phyloP scores from a whole-genome alignment of 2,113 vertebrate species.

The Eupsittula cactorum region DNA sequence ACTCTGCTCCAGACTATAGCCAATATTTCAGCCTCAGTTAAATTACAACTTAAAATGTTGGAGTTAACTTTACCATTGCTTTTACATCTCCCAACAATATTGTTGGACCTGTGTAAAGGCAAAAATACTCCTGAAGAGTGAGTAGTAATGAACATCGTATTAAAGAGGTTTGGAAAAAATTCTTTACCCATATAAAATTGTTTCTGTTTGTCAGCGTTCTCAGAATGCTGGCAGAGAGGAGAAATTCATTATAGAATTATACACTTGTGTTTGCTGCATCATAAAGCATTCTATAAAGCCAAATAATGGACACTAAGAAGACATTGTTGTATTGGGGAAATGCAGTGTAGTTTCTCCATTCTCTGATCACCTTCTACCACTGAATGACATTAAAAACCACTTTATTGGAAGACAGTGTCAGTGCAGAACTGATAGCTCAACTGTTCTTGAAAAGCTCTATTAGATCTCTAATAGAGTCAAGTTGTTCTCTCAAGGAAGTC shows the following conservation, averaged over 20 bases:
- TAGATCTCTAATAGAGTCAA: neutral
- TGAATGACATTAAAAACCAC: neutral
- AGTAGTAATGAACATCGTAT: neutral
- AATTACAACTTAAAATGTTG: neutral
- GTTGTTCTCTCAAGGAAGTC: neutral
- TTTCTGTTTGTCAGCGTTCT: neutral
- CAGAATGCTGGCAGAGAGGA: neutral
- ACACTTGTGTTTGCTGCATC: neutral
- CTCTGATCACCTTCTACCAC: neutral
- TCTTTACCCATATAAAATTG: neutral
- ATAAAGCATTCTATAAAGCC: constrained; percentile 24
- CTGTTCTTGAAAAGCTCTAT: neutral
- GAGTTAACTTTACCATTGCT: neutral
- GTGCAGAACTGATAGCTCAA: neutral
- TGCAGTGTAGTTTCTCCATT: neutral
- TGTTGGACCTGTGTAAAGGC: neutral
- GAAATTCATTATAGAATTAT: neutral
- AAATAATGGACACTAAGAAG: neutral
- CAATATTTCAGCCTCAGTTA: neutral
- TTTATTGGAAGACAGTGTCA: neutral
- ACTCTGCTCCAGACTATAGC: neutral
- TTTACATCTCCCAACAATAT: neutral
- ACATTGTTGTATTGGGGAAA: neutral
- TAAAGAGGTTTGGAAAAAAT: neutral
- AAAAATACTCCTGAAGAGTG: neutral